Conservation (phyloP, 2,888 invertebrate genomes). For the Magallana nippona region DNA sequence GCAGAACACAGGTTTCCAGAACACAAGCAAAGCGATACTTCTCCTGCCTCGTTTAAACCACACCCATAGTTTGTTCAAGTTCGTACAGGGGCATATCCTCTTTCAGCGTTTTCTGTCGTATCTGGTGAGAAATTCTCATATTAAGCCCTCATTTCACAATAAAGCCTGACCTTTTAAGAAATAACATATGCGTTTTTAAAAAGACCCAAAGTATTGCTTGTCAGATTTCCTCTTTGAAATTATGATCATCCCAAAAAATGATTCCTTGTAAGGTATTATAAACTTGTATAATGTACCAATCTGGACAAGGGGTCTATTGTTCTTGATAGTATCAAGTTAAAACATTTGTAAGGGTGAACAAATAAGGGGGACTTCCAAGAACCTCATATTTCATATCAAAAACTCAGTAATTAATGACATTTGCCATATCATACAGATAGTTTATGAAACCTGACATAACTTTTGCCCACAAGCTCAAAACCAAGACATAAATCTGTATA, state of each 20-base stretch:
- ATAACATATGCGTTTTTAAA: neutral
- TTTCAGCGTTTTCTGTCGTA: conserved; percentile 10
- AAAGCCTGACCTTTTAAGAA: conserved; percentile 18
- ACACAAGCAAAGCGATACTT: neutral
- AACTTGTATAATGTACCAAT: neutral
- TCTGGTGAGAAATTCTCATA: conserved; percentile 5
- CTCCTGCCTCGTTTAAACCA: neutral
- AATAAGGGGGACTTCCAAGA: neutral
- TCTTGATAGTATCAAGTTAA: neutral
- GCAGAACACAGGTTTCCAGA: neutral
- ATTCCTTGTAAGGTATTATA: neutral
- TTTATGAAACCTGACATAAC: too few species aligned
- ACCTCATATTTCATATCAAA: conserved; percentile 5
- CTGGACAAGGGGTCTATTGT: neutral
- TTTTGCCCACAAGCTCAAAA: too few species aligned
- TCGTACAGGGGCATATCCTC: neutral
- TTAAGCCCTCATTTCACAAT: neutral
- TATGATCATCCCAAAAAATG: conserved; percentile 22
- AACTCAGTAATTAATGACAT: neutral
- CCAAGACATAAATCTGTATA: too few species aligned
- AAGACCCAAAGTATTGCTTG: neutral
- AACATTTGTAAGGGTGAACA: conserved; percentile 5
- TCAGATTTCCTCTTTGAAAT: conserved; percentile 1
- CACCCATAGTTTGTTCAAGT: conserved; percentile 7
- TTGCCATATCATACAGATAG: too few species aligned